Evolutionary conservation across 1,140 invertebrate genomes (phyloP), one percentile per base, ranked within the genome.

Genomic region (Cherax destructor): DNA sequence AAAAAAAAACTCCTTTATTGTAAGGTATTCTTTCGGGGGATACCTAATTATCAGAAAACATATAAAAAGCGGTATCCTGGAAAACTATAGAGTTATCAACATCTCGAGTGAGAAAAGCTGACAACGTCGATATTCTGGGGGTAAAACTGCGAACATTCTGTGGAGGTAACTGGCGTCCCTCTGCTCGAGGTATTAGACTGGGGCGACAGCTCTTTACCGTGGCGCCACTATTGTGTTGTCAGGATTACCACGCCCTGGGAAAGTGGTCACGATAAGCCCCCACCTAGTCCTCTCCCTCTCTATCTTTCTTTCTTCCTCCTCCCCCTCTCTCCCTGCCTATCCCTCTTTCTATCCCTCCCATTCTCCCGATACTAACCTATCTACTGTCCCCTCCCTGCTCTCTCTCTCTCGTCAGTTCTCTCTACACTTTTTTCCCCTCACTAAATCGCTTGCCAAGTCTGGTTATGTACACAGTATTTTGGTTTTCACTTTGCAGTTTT

Each of bases 231-330:
- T 50, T 83, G n/a, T 83, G 52, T 18, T 83, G 56, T 47, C 52
- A 83, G 80, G 80, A 83, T 83, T 83, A 83, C 52, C 41, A 16
- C 21, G n/a, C 52, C 78, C 78, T 80, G 50, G 47, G 50, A 30
- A 56, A 56, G 49, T 50, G 49, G 47, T 52, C 78, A 80, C 0
- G 21, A 10, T 41, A 18, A 80, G 16, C 13, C 47, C 18, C 61
- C 61, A 1, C 18, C 61, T 18, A 10, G 10, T 65, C 61, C 18
- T 16, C 18, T 18, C 61, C 61, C 16, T 18, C 16, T 16, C 16
- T 16, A 16, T 74, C 69, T 74, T n/a, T 30, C 24, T 30, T 11
- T 30, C 69, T 30, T 9, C 7, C 6, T 7, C n/a, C 7, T 65
- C 61, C 18, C 0, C 16, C 21, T 65, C 61, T 65, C 61, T 65